Percentiles rank a stretch among this genome's conserved stretches.
These are phyloP conservation scores for Heliothis subflexa DNA, from an alignment of 1,140 invertebrate species.

Conservation along the genomic window DNA sequence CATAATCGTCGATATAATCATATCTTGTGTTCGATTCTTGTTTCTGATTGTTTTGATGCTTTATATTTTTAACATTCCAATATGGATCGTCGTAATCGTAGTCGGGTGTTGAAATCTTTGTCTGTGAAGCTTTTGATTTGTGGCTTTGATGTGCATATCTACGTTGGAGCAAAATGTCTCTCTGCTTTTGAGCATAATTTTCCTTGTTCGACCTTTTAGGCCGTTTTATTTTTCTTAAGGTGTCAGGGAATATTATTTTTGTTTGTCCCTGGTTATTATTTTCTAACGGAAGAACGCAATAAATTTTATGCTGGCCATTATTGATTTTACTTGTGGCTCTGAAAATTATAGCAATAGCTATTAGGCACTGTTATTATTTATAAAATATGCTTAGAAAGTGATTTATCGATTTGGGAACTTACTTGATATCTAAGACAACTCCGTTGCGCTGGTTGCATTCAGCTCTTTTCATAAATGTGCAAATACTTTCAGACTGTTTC, in stretches of 20 bases:
- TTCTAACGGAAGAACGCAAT: constrained; percentile 66
- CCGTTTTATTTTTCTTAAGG: constrained; percentile 48
- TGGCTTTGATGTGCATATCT: constrained; percentile 52
- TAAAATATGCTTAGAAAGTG: background rate
- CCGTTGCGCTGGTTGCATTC: constrained; percentile 54
- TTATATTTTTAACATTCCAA: constrained; percentile 74
- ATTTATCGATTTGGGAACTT: constrained; percentile 4
- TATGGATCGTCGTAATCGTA: constrained; percentile 76
- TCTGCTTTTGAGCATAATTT: constrained; percentile 54
- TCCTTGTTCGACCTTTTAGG: constrained; percentile 64
- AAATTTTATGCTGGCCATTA: constrained; percentile 56
- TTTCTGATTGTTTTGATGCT: constrained; percentile 56
- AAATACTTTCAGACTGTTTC: constrained; percentile 67
- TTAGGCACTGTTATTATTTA: background rate
- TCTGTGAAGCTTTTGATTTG: constrained; percentile 35
- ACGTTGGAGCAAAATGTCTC: constrained; percentile 54
- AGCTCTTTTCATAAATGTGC: constrained; percentile 67
- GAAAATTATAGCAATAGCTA: background rate
- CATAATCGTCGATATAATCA: constrained; percentile 60
- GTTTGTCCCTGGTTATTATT: constrained; percentile 37
- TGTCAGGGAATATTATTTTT: constrained; percentile 61
- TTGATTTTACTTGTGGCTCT: background rate
- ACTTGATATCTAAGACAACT: constrained; percentile 38
- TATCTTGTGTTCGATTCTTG: constrained; percentile 56
- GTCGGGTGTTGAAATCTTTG: constrained; percentile 65